These are phyloP conservation scores for Microcebus lehilahytsara DNA, from an alignment of 2,113 vertebrate species.

Conservation along the genomic window DNA sequence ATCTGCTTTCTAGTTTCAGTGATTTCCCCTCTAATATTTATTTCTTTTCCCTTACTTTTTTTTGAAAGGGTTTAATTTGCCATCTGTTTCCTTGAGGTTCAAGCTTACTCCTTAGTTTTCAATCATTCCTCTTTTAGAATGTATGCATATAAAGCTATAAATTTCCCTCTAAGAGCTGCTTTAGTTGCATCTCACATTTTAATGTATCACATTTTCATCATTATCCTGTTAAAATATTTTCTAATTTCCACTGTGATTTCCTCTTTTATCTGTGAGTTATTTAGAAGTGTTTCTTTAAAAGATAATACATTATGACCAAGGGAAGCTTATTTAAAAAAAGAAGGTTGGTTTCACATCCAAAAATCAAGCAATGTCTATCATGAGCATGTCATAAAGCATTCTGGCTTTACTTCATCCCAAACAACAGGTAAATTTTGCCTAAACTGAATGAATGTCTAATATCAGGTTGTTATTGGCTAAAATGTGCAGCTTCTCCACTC, in stretches of 20 bases:
- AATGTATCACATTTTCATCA: not conserved
- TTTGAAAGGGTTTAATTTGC: not conserved
- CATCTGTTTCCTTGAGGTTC: not conserved
- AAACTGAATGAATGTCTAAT: not conserved
- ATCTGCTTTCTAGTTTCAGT: not conserved
- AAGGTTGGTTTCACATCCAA: not conserved
- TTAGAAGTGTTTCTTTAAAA: constrained; percentile 21
- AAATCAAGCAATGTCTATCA: not conserved
- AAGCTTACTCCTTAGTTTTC: not conserved
- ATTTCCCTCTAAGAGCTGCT: constrained; percentile 41
- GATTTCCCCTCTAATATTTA: not conserved
- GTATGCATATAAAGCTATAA: constrained; percentile 34
- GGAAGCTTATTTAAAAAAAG: constrained; percentile 19
- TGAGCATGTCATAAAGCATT: not conserved
- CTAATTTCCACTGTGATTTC: not conserved
- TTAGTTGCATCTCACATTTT: constrained; percentile 40
- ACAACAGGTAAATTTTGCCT: not conserved
- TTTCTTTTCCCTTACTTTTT: not conserved
- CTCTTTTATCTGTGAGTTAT: constrained; percentile 15
- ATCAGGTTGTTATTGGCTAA: not conserved
- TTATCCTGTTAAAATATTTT: not conserved
- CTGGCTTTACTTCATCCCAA: not conserved
- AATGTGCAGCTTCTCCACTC: not conserved
- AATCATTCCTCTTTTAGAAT: constrained; percentile 4
- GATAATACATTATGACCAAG: not conserved